Conservation (phyloP, 2,888 invertebrate species). For the Temnothorax rugatulus region DNA sequence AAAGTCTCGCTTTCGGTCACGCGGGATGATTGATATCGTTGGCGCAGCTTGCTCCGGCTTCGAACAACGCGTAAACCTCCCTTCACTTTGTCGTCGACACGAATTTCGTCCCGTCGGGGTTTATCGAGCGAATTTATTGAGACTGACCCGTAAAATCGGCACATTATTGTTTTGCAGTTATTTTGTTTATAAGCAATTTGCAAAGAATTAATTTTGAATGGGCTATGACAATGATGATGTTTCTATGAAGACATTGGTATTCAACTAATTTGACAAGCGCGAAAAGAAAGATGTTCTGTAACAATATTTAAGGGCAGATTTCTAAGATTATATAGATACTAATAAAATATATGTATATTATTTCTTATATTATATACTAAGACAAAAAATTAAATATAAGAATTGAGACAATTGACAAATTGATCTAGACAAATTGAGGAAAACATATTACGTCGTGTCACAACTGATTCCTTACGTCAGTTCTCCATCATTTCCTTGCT, state of each 20-base stretch:
- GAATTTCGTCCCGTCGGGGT: conserved; percentile 72
- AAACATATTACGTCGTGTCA: not conserved
- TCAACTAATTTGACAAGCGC: not conserved
- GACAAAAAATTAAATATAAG: not conserved
- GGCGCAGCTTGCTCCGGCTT: conserved; percentile 65
- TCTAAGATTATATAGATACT: not conserved
- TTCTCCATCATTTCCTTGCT: not conserved
- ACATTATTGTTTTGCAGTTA: not conserved
- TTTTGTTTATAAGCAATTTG: not conserved
- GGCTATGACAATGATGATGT: not conserved
- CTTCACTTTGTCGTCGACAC: conserved; percentile 73
- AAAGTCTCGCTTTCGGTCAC: conserved; percentile 70
- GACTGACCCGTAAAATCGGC: conserved; percentile 43
- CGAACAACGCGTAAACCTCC: conserved; percentile 71
- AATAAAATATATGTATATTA: not conserved
- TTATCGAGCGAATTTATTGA: conserved; percentile 62
- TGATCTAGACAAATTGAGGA: not conserved
- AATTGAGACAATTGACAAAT: no score
- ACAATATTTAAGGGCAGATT: not conserved
- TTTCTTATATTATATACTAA: not conserved
- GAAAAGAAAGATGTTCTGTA: not conserved
- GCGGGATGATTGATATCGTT: conserved; percentile 77
- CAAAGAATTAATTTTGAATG: not conserved
- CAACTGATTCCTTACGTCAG: not conserved
- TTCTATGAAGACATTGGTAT: not conserved